Percentiles rank a stretch among this genome's conserved stretches.
Conservation (phyloP, 2,797 vertebrate species). For the Parauchenoglanis punctatus region DNA sequence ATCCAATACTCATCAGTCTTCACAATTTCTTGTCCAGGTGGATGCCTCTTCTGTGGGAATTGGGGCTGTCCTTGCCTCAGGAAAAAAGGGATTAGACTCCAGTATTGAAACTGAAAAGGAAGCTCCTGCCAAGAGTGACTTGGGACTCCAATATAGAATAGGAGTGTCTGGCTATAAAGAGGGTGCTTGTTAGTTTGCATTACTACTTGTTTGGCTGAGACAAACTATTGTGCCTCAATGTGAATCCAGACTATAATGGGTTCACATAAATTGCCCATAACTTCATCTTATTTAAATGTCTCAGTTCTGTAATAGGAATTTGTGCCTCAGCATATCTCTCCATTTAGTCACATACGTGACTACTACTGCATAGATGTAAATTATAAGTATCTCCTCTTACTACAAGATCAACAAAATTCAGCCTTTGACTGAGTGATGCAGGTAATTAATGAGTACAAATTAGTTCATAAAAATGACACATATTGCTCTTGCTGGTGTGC, state of each 20-base stretch:
- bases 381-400: too few species aligned
- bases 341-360: not conserved
- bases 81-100: not conserved
- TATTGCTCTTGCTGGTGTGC: too few species aligned
- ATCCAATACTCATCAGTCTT: not conserved
- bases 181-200: not conserved
- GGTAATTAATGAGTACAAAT: not conserved
- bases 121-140: not conserved
- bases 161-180: not conserved
- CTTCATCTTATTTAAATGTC: not conserved
- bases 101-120: not conserved
- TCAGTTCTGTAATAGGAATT: not conserved
- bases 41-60: not conserved
- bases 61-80: not conserved
- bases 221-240: not conserved
- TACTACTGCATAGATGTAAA: not conserved
- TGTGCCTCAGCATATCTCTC: not conserved
- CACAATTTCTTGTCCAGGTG: not conserved
- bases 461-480: not conserved
- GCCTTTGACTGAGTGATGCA: not conserved
- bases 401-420: not conserved
- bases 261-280: not conserved
- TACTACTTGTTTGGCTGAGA: not conserved
- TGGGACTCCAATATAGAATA: not conserved
- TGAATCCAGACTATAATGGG: not conserved